Conservation (phyloP, 2,113 vertebrate genomes). For the Anser brachyrhynchus region DNA sequence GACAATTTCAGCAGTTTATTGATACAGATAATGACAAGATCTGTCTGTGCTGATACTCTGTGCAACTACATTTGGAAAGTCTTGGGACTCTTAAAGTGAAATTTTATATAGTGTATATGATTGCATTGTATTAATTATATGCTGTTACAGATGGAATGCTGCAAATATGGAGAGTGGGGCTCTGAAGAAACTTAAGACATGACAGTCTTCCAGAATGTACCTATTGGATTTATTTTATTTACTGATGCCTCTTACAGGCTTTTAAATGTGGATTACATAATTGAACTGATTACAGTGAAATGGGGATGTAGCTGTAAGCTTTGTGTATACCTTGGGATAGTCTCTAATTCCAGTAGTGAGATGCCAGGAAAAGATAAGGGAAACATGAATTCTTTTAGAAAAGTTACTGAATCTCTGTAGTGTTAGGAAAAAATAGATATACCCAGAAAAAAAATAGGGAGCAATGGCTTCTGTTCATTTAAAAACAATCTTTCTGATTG, state of each 20-base stretch:
- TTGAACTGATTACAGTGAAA: background rate
- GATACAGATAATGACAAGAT: background rate
- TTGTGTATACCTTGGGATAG: background rate
- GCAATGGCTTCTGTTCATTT: background rate
- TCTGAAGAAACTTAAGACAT: background rate
- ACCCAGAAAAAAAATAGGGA: background rate
- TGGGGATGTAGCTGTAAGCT: background rate
- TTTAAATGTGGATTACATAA: background rate
- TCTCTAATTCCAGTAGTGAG: background rate
- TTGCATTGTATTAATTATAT: background rate
- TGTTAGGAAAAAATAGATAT: background rate
- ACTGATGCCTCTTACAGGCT: background rate
- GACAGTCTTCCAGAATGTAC: background rate
- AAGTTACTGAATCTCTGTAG: background rate
- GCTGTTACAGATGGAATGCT: background rate
- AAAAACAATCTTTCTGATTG: background rate
- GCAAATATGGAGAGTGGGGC: background rate
- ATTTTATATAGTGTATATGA: background rate
- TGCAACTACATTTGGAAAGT: background rate
- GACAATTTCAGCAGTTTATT: background rate
- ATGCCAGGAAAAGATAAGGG: background rate
- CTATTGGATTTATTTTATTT: background rate
- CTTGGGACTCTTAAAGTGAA: background rate
- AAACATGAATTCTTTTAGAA: background rate
- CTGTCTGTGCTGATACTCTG: background rate